Evolutionary conservation across 1,140 invertebrate species (phyloP).

Genomic region (Rhagoletis pomonella): DNA sequence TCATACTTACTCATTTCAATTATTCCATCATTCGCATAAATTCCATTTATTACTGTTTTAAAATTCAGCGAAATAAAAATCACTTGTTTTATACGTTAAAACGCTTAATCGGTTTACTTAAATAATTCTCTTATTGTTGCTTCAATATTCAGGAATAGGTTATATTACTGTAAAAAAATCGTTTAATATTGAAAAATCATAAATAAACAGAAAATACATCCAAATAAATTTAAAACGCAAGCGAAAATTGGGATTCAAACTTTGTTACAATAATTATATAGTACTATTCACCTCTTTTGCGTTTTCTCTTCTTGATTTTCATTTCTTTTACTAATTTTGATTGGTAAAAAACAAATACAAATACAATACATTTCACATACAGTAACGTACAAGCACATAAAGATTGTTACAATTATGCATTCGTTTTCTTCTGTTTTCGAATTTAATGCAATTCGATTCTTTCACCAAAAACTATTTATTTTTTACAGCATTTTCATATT

Average conservation of each 20-base stretch:
- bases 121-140: conserved; percentile 44
- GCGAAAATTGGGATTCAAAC: neutral
- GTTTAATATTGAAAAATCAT: neutral
- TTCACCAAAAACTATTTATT: neutral
- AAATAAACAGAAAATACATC: conserved; percentile 4
- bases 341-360: conserved; percentile 43
- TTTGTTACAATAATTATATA: neutral
- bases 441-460: neutral
- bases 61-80: neutral
- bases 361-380: conserved; percentile 42
- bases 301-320: neutral
- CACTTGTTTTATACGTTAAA: conserved; percentile 7
- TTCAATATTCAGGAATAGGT: conserved; percentile 25
- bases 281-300: neutral
- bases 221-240: neutral
- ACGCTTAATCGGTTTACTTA: conserved; percentile 37
- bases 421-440: neutral
- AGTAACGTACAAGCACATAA: conserved; percentile 44
- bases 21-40: no score
- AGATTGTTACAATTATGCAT: conserved; percentile 28
- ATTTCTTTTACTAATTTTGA: neutral
- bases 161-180: conserved; percentile 21
- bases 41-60: no score
- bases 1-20: no score
- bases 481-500: neutral